These are phyloP conservation scores for Lasioglossum morio DNA, from an alignment of 2,888 invertebrate species.

Conservation along the genomic window DNA sequence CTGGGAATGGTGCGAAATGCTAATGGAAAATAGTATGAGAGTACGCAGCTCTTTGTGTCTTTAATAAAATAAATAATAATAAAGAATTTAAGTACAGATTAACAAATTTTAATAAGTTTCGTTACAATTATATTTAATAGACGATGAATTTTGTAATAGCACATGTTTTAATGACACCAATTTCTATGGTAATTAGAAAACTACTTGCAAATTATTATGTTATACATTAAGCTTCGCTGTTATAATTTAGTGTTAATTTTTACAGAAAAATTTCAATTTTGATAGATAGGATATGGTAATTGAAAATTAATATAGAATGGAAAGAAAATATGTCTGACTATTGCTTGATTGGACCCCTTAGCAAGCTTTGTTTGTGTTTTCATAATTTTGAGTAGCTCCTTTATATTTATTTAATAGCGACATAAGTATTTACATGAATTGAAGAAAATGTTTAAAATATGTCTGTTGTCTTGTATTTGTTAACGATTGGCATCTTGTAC, in stretches of 20 bases:
- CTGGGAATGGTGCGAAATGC: neutral
- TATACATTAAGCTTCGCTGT: neutral
- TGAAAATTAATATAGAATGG: neutral
- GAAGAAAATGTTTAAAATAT: neutral
- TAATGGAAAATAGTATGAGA: slow-evolving; percentile 12
- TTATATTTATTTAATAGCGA: neutral
- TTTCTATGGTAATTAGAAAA: neutral
- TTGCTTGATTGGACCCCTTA: neutral
- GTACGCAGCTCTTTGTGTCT: neutral
- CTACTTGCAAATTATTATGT: neutral
- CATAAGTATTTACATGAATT: neutral
- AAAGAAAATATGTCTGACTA: neutral
- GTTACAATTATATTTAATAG: neutral
- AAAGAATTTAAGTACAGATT: neutral
- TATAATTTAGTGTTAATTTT: no score
- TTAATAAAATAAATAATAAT: neutral
- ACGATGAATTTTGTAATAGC: neutral
- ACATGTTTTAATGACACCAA: neutral
- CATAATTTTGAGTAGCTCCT: neutral
- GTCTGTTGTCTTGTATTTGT: neutral
- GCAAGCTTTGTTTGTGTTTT: neutral
- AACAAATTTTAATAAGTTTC: neutral
- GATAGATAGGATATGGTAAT: neutral
- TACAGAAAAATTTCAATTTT: neutral
- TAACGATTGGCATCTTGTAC: neutral